Evolutionary conservation across 2,113 vertebrate species (phyloP), one percentile per base, ranked within the genome.

Genomic region (Macaca nemestrina): DNA sequence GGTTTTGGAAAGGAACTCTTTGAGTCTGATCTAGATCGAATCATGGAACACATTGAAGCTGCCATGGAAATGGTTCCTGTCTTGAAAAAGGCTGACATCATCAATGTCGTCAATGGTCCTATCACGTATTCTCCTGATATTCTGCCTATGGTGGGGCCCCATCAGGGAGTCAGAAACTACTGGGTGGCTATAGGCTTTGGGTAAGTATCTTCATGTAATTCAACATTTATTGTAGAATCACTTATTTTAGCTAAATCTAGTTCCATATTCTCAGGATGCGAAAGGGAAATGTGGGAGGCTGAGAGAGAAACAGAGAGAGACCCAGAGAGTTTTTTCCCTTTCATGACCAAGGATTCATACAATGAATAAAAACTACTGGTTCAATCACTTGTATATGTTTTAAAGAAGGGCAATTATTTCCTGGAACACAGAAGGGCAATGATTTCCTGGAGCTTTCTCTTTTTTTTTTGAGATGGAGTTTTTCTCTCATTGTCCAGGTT

Each of bases 1-100:
- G 99, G 99, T 94, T 99, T 99, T 94, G 99, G 99, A 73, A 99
- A 99, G 98, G 99, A 99, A 94, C 99, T 99, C 95, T 99, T 99
- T 98, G 99, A 99, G 97, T 99, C 99, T 4, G 99, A 99, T 97
- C 99, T 99, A 55, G 99, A 99, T 98, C 98, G 99, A 95, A 99
- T 99, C 97, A 99, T 99, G 99, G 99, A 99, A 22, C 98, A 99
- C 9, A 97, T 99, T 2, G 99, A 99, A 96, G 98, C 98, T 98
- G 99, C 99, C 87, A 99, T 99, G 99, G 99, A 99, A 96, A 99
- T 99, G 99, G 98, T 99, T 10, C 99, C 99, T 0, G 98, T 99
- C 94, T 98, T 99, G 94, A 99, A 99, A 98, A 98, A 99, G 55
- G 99, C 99, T 18, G 99, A 99, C 97, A 99, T 99, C 88, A 96